Evolutionary conservation across 2,888 invertebrate genomes (phyloP).

Genomic region (Euzetes globulus): DNA sequence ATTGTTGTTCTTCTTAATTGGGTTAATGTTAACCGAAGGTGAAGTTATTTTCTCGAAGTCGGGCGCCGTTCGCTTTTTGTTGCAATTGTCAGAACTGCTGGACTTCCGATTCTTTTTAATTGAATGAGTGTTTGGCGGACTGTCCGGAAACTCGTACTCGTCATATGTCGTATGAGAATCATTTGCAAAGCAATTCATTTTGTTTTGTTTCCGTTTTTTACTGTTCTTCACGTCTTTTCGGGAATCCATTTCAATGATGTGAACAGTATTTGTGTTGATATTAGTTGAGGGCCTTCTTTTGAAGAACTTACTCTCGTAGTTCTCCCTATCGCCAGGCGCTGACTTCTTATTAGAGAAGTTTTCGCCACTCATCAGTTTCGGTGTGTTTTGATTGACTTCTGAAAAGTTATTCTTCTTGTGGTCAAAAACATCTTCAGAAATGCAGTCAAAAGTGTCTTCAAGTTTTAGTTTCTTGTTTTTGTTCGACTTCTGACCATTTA

Average conservation of each 20-base stretch:
- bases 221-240: slow-evolving; percentile 1
- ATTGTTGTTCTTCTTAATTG: background rate
- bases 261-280: slow-evolving; percentile 11
- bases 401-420: slow-evolving; percentile 15
- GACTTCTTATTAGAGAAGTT: background rate
- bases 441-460: background rate
- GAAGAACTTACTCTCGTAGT: slow-evolving; percentile 25
- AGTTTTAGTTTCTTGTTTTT: slow-evolving; percentile 14
- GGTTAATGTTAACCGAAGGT: background rate
- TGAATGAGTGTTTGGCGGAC: slow-evolving; percentile 29
- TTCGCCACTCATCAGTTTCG: slow-evolving; percentile 16
- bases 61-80: background rate
- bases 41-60: slow-evolving; percentile 14
- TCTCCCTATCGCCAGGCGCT: background rate
- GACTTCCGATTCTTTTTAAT: slow-evolving; percentile 7
- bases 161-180: slow-evolving; percentile 9
- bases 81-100: background rate
- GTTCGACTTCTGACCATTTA: slow-evolving; percentile 8
- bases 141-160: slow-evolving; percentile 36
- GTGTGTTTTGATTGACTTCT: background rate
- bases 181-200: background rate
- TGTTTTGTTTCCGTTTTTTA: slow-evolving; percentile 32
- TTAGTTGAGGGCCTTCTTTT: slow-evolving; percentile 24
- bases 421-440: background rate
- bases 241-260: slow-evolving; percentile 12